Percentiles rank a stretch among this genome's conserved stretches.
Conservation (phyloP, 2,113 vertebrate genomes). For the Brachyistius frenatus region DNA sequence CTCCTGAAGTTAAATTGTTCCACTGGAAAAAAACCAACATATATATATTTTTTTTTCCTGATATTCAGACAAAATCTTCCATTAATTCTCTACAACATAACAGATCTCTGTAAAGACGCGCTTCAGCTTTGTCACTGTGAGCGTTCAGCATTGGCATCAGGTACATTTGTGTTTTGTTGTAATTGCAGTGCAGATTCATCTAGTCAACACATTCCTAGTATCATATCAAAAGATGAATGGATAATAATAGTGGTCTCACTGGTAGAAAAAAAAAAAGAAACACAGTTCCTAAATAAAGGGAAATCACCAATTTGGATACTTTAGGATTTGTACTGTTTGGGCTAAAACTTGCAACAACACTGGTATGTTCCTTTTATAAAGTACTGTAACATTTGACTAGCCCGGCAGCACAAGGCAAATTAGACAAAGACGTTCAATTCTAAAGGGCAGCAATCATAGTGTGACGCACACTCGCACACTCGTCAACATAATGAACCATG, state of each 20-base stretch:
- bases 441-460: neutral
- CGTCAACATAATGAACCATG: conserved; percentile 17
- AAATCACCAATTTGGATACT: neutral
- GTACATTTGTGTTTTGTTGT: neutral
- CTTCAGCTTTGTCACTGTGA: no score
- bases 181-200: neutral
- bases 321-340: neutral
- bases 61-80: neutral
- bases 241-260: neutral
- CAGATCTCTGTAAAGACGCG: neutral
- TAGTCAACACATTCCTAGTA: neutral
- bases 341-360: conserved; percentile 16
- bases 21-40: neutral
- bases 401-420: neutral
- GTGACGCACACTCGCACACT: neutral
- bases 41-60: neutral
- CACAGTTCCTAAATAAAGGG: neutral
- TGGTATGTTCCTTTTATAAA: neutral
- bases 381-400: neutral
- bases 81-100: neutral
- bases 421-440: neutral
- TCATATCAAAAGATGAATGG: neutral
- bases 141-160: no score
- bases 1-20: neutral
- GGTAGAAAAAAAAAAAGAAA: neutral